Percentiles rank a stretch among this genome's conserved stretches.
Evolutionary conservation across 1,140 invertebrate species (phyloP).

Genomic region (Drosophila littoralis): DNA sequence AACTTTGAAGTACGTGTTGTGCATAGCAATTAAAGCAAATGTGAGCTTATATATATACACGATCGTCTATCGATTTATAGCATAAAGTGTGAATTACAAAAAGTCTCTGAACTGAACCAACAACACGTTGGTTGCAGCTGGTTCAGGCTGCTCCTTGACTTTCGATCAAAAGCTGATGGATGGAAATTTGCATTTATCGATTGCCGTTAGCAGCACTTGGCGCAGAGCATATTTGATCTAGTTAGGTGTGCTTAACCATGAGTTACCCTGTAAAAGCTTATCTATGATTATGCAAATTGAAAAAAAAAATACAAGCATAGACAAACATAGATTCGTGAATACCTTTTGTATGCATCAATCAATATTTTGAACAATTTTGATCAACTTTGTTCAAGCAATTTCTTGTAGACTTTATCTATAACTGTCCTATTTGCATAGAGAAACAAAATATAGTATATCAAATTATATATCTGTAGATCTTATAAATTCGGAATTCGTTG

Average conservation of each 20-base stretch:
- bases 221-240: neutral
- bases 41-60: conserved; percentile 16
- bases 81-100: neutral
- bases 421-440: too few relatives aligned
- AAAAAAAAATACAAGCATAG: too few relatives aligned
- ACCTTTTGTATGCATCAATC: too few relatives aligned
- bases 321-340: too few relatives aligned
- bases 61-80: conserved; percentile 12
- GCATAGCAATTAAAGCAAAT: conserved; percentile 16
- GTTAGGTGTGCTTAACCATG: neutral
- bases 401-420: too few relatives aligned
- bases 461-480: too few relatives aligned
- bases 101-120: neutral
- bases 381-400: too few relatives aligned
- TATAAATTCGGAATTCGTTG: too few relatives aligned
- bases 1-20: conserved; percentile 8
- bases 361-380: too few relatives aligned
- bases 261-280: neutral
- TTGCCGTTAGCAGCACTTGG: conserved; percentile 40
- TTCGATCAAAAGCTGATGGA: neutral
- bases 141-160: neutral
- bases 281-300: too few relatives aligned
- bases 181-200: conserved; percentile 45
- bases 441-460: too few relatives aligned
- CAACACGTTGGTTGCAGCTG: too few relatives aligned